Base-by-base conservation (phyloP, 2,113 vertebrate species). In the Oncorhynchus keta region DNA sequence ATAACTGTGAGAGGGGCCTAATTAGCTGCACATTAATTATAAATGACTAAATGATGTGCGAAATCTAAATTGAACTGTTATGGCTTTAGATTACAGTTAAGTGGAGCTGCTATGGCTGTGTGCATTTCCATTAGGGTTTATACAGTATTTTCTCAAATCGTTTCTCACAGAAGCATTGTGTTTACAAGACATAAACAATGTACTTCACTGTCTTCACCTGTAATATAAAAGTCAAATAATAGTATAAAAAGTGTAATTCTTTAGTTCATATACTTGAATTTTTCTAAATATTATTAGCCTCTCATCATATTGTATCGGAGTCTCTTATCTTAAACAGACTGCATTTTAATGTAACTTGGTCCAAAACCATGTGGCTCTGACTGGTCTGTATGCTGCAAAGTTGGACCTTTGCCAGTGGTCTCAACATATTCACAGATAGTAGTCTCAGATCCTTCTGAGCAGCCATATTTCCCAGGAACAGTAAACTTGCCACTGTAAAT, bases 11-110 rank as follows among this genome's bases (percentile, higher is more conserved):
- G 82, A 90, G 86, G 85, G 73, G 70, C 79, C 88, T 91, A 92
- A 93, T 93, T 91, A 93, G 85, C 86, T 88, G 80, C 57, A 12
- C 84, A 90, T 91, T 92, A 91, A 92, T 94, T 92, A 90, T 87
- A 82, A 90, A 91, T 85, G 83, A 86, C 86, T 92, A 91, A 92
- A 90, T 90, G 86, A 92, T 84, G 85, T 89, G 81, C 84, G 84
- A 86, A 90, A 89, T 91, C 81, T 87, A 82, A 91, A 91, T 90
- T 72, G 55, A 87, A 87, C 81, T 83, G 82, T 89, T 90, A 86
- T 81, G 84, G 82, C 49, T 87, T 91, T 87, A 72, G 77, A 81
- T 82, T 78, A 78, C 69, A 76, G 83, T 83, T 73, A 84, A 83
- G 85, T 86, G 39, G 79, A 76, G 45, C 66, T 65, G 75, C 74